These are phyloP conservation scores for Marronus borbonicus DNA, from an alignment of 2,888 invertebrate genomes.

Conservation along the genomic window DNA sequence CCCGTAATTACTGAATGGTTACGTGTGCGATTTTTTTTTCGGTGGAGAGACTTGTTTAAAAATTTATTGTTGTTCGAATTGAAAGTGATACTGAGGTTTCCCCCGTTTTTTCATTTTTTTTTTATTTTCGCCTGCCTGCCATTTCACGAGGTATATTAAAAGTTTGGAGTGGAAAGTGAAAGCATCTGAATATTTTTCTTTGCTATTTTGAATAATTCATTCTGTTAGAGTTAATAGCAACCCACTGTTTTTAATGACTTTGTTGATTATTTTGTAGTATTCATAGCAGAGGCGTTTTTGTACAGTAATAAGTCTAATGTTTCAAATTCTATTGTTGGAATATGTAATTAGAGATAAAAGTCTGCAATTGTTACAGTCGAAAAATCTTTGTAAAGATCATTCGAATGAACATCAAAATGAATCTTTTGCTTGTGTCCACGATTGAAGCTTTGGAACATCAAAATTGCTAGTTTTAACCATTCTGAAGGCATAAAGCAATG, in stretches of 20 bases:
- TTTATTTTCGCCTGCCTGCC: background rate
- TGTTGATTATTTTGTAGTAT: too few relatives aligned
- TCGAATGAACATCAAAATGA: too few relatives aligned
- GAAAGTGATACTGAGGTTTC: conserved; percentile 24
- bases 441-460: too few relatives aligned
- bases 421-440: too few relatives aligned
- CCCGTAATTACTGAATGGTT: conserved; percentile 29
- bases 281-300: too few relatives aligned
- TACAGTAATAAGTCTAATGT: too few relatives aligned
- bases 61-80: conserved; percentile 37
- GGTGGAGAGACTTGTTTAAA: conserved; percentile 16
- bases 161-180: conserved; percentile 22
- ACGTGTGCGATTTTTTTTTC: conserved; percentile 16
- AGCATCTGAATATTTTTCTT: conserved; percentile 20
- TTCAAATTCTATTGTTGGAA: too few relatives aligned
- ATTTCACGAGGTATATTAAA: conserved; percentile 6
- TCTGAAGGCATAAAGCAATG: too few relatives aligned
- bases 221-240: background rate
- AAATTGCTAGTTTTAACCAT: too few relatives aligned
- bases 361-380: too few relatives aligned
- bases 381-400: too few relatives aligned
- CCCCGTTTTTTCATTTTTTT: background rate
- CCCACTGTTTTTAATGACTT: background rate
- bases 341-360: too few relatives aligned
- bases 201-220: conserved; percentile 23